Base-by-base conservation (phyloP, 35 echinoderm and acorn worm genomes). In the Ptychodera flava region DNA sequence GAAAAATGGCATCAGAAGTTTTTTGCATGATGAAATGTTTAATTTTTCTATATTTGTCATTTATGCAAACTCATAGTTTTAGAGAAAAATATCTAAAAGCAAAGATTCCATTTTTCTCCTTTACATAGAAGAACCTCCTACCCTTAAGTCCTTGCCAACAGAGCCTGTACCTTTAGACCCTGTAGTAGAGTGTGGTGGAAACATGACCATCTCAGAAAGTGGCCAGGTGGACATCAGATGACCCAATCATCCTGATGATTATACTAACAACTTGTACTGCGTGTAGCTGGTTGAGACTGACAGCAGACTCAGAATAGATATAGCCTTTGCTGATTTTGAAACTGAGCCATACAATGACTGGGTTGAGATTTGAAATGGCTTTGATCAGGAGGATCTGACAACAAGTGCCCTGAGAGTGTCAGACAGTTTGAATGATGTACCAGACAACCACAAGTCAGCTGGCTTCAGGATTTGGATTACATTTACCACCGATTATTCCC, bases 121-220 rank as follows among this genome's bases (percentile, higher is more conserved):
- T 64, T 64, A 12, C 22, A 22, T 64, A 64, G 45, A 64, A 64
- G 45, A 64, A 22, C 22, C 45, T 64, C 45, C 45, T 12, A 64
- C 45, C 6, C 6, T 12, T 6, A 64, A 64, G 45, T 22, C 45
- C 22, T 6, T 64, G 22, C 45, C 45, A 64, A 64, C 45, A 12
- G 45, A 64, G 45, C 45, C 45, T 12, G 6, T 22, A 64, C 45
- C 45, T 12, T 22, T 22, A 64, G 45, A 64, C 6, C 45, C 45
- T 12, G 22, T 22, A 64, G 0, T 32, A 97, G 95, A 91, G 86
- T 97, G 95, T 89, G 95, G 95, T 87, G 95, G 95, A 36, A 76
- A 35, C 16, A 83, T 89, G 78, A 89, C 33, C 35, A 64, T 38
- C 16, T 35, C 33, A 35, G 27, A 36, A 83, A 92, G 92, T 37